Conservation (phyloP, 2,888 invertebrate species). For the Mechanitis messenoides region DNA sequence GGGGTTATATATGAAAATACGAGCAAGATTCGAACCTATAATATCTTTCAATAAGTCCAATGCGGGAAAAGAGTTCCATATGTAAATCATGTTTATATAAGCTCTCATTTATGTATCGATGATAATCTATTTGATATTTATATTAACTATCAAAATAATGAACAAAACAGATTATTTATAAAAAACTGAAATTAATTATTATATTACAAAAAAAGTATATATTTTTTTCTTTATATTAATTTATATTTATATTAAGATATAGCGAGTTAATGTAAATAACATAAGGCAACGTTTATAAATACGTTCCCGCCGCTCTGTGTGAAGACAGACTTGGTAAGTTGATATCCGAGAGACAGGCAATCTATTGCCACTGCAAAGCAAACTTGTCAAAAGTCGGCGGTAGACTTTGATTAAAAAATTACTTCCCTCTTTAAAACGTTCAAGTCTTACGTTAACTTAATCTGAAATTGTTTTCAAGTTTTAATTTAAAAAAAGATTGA, state of each 20-base stretch:
- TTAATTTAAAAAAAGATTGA: not conserved
- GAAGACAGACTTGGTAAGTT: conserved; percentile 15
- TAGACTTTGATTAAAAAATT: conserved; percentile 28
- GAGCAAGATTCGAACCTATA: too few species aligned
- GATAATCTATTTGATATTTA: too few species aligned
- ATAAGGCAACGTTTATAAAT: not conserved
- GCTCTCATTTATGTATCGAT: too few species aligned
- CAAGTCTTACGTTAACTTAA: not conserved
- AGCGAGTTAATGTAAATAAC: not conserved
- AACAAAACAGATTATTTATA: too few species aligned
- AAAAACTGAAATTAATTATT: too few species aligned
- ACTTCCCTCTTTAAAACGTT: conserved; percentile 26
- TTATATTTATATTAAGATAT: not conserved
- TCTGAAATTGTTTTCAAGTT: not conserved
- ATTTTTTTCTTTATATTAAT: too few species aligned
- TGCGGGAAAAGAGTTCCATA: too few species aligned
- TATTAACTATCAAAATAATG: too few species aligned
- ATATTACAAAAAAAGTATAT: too few species aligned
- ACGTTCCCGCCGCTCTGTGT: conserved; percentile 10
- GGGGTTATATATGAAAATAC: not conserved
- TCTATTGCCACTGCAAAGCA: conserved; percentile 24
- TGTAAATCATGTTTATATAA: too few species aligned
- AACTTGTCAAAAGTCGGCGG: conserved; percentile 23
- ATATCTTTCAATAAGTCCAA: too few species aligned
- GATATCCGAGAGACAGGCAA: conserved; percentile 26